Conservation (phyloP, 2,888 invertebrate species). For the Lasioglossum morio region DNA sequence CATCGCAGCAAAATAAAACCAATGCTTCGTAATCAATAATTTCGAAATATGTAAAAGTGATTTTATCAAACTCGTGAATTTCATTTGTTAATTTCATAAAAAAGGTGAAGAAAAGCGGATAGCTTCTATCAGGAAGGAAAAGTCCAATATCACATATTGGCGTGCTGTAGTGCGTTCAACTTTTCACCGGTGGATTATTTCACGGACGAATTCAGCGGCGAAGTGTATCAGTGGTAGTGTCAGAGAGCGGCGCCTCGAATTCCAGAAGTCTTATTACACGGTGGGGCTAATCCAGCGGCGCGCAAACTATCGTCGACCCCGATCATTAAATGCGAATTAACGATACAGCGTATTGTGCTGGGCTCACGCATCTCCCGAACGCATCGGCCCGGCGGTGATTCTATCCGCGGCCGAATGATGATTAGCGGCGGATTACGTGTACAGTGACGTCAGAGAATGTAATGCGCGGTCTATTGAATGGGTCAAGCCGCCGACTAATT, state of each 20-base stretch:
- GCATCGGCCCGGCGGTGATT: conserved; percentile 13
- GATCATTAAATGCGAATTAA: conserved; percentile 75
- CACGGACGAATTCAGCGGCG: not conserved
- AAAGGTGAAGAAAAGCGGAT: too few species aligned
- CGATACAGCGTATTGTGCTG: conserved; percentile 60
- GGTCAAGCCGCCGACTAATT: conserved; percentile 64
- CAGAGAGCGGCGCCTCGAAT: conserved; percentile 53
- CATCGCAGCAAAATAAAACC: too few species aligned
- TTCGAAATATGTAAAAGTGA: too few species aligned
- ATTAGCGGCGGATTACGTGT: conserved; percentile 73
- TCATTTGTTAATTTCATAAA: too few species aligned
- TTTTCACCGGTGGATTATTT: not conserved
- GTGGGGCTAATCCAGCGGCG: conserved; percentile 29
- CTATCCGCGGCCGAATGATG: conserved; percentile 69
- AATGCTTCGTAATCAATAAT: too few species aligned
- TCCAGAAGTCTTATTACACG: conserved; percentile 54
- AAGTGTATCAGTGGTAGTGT: conserved; percentile 21
- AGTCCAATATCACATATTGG: not conserved
- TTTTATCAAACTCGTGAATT: too few species aligned
- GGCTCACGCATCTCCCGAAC: conserved; percentile 40
- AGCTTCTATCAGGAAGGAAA: not conserved
- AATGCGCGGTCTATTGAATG: conserved; percentile 67
- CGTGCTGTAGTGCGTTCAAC: not conserved
- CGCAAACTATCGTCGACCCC: conserved; percentile 65
- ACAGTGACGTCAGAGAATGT: conserved; percentile 64